Percentiles rank a stretch among this genome's conserved stretches.
Evolutionary conservation across 2,888 invertebrate genomes (phyloP).

Genomic region (Pseudococcus longispinus): DNA sequence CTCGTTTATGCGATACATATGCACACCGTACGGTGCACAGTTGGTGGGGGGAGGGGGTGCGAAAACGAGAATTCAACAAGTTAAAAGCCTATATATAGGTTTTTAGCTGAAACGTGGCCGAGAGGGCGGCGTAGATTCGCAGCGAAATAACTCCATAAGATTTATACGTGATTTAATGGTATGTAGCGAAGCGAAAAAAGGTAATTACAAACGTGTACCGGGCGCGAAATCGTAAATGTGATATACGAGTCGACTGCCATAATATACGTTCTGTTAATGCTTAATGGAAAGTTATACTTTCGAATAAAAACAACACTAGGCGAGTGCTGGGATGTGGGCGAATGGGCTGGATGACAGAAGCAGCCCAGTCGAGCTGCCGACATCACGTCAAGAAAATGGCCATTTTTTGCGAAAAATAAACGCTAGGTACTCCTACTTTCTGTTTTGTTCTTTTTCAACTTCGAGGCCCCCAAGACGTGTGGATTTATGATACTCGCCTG

Average conservation of each 20-base stretch:
- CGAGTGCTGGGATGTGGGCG: background rate
- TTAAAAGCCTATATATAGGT: constrained; percentile 15
- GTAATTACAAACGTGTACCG: constrained; percentile 40
- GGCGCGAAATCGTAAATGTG: constrained; percentile 41
- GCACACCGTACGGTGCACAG: background rate
- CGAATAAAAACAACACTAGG: constrained; percentile 3
- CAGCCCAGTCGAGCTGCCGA: no score
- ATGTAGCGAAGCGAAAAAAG: constrained; percentile 46
- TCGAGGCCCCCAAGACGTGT: background rate
- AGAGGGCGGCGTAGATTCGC: background rate
- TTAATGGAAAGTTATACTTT: constrained; percentile 41
- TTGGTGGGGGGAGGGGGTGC: background rate
- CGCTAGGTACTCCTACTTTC: background rate
- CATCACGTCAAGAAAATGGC: background rate
- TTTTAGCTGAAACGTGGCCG: background rate
- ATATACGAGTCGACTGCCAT: constrained; percentile 31
- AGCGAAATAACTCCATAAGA: constrained; percentile 23
- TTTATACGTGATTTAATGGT: constrained; percentile 46
- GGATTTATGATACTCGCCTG: background rate
- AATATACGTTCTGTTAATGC: constrained; percentile 41
- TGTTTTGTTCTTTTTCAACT: background rate
- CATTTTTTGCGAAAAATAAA: background rate
- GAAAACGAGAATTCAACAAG: background rate
- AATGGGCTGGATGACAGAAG: background rate
- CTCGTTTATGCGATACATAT: background rate